These are phyloP conservation scores for Eremobia ochroleuca DNA, from an alignment of 2,888 invertebrate genomes.

Conservation along the genomic window DNA sequence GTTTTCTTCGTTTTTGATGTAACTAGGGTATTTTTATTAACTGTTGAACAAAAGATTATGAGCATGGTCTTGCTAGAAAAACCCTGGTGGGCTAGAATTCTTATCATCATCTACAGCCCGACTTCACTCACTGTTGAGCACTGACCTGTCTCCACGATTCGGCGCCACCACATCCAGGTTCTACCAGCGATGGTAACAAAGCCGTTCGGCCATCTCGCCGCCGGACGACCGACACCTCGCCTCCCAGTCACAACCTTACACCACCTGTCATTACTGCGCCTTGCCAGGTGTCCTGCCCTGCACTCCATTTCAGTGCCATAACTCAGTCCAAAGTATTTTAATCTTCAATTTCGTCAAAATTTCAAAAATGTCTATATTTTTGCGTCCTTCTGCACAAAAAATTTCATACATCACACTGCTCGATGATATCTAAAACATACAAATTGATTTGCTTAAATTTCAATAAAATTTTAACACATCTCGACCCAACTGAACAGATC, in stretches of 20 bases:
- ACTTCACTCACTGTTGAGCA: neutral
- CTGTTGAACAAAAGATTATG: neutral
- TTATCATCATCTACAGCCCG: neutral
- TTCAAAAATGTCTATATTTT: too few species aligned
- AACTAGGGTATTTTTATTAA: neutral
- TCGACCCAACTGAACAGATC: conserved; percentile 24
- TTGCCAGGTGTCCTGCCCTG: neutral
- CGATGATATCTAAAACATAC: conserved; percentile 14
- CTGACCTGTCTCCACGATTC: neutral
- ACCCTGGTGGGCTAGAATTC: neutral
- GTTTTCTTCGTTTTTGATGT: conserved; percentile 15
- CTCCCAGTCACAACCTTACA: neutral
- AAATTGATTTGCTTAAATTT: conserved; percentile 47
- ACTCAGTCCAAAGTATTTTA: neutral
- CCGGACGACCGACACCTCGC: too few species aligned
- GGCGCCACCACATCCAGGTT: neutral
- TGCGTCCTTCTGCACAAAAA: neutral
- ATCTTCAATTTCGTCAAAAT: too few species aligned
- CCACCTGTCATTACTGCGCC: neutral
- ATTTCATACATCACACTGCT: conserved; percentile 5
- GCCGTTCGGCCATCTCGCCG: too few species aligned
- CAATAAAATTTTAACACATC: conserved; percentile 39
- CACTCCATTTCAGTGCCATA: neutral
- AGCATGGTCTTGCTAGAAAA: too few species aligned
- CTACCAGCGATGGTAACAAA: neutral